These are phyloP conservation scores for Orthonychiurus folsomi DNA, from an alignment of 2,888 invertebrate species.

Conservation along the genomic window DNA sequence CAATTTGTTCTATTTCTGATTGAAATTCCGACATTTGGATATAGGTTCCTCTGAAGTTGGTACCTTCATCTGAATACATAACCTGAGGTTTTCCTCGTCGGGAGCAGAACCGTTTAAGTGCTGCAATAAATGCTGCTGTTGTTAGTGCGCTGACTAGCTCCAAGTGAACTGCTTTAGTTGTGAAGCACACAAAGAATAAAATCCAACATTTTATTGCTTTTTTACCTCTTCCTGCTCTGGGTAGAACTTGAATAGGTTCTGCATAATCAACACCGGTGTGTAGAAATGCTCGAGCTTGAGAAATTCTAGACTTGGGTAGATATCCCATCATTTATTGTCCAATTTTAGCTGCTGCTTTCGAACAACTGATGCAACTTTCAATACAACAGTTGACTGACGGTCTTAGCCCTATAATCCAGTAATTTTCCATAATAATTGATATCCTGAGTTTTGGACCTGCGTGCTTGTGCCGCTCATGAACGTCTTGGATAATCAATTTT, in stretches of 20 bases:
- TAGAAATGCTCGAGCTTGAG: background rate
- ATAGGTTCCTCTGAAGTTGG: slow-evolving; percentile 33
- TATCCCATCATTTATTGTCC: background rate
- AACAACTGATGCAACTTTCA: background rate
- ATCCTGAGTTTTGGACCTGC: background rate
- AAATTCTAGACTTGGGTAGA: background rate
- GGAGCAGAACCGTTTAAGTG: slow-evolving; percentile 42
- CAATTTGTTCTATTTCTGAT: background rate
- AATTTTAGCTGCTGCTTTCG: background rate
- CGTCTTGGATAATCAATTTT: background rate
- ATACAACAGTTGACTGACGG: background rate
- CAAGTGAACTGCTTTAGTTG: slow-evolving; percentile 41
- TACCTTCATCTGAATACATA: slow-evolving; percentile 44
- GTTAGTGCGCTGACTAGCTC: slow-evolving; percentile 42
- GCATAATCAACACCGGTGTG: background rate
- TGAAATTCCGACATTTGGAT: background rate
- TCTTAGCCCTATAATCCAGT: background rate
- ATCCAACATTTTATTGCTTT: background rate
- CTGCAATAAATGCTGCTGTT: slow-evolving; percentile 40
- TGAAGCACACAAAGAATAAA: background rate
- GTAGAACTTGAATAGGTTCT: background rate
- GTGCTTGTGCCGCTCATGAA: background rate
- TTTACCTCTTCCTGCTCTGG: background rate
- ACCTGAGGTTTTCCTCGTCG: slow-evolving; percentile 41
- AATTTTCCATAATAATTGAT: background rate